Conservation (phyloP, 2,797 vertebrate species). For the Lutra lutra region DNA sequence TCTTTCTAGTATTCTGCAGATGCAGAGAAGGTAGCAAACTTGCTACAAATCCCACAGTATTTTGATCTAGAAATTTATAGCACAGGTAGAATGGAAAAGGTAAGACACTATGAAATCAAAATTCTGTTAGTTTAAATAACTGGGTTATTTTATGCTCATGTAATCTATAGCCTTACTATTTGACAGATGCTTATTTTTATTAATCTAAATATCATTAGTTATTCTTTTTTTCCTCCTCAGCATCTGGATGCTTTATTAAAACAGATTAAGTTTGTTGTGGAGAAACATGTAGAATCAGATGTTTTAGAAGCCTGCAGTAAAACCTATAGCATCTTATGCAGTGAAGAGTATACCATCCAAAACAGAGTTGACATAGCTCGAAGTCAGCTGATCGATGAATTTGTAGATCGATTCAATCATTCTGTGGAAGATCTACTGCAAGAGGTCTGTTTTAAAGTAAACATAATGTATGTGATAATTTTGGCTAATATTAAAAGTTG, state of each 20-base stretch:
- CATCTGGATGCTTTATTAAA: slow-evolving; percentile 98
- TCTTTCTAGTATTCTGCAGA: slow-evolving; percentile 93
- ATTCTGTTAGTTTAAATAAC: slow-evolving; percentile 44
- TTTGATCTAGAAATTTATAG: slow-evolving; percentile 99
- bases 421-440: slow-evolving; percentile 98
- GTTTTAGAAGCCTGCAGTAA: slow-evolving; percentile 99
- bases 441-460: slow-evolving; percentile 89
- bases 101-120: slow-evolving; percentile 75
- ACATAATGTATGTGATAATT: slow-evolving; percentile 46
- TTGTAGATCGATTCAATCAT: slow-evolving; percentile 96
- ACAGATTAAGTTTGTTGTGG: slow-evolving; percentile 98
- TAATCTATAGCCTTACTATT: not conserved
- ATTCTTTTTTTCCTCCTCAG: slow-evolving; percentile 82
- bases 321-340: slow-evolving; percentile 99
- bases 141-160: slow-evolving; percentile 28
- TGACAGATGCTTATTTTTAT: not conserved
- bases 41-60: slow-evolving; percentile 98
- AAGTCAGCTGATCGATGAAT: slow-evolving; percentile 98
- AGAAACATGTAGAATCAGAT: slow-evolving; percentile 97
- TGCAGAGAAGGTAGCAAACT: slow-evolving; percentile 98
- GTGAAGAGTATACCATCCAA: slow-evolving; percentile 99
- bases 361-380: slow-evolving; percentile 98
- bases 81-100: slow-evolving; percentile 94
- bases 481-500: slow-evolving; percentile 28
- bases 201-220: slow-evolving; percentile 54